Evolutionary conservation across 2,888 invertebrate genomes (phyloP), one percentile per base, ranked within the genome.

Genomic region (Drosophila anceps): DNA sequence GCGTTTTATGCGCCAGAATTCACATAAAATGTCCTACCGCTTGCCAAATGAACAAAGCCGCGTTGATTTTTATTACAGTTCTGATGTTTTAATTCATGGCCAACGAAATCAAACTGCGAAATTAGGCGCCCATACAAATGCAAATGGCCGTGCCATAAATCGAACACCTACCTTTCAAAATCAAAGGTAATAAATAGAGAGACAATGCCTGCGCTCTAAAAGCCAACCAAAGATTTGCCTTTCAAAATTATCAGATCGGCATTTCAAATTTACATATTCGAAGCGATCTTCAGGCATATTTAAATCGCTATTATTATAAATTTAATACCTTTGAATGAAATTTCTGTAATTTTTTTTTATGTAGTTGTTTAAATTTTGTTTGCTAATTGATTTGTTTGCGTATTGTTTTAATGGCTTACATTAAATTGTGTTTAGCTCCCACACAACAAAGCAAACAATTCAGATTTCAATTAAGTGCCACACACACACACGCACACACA

Each of bases 391-490:
- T 61, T 76, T 64, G 53, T 46, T 46, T 24, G 48, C 59, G 24
- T 24, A 46, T 69, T 33, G 4, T 65, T 62, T 9, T 24, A 69
- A 74, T 74, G 55, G 58, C 48, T 63, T 51, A 43, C 70, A 76
- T 67, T 46, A 41, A 61, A 65, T 65, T 35, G 31, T 31, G 43
- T 73, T 62, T 39, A 50, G n/a, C 31, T 33, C 35, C 58, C 69
- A 13, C 58, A 60, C 37, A 72, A 50, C 31, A 43, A 55, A 51
- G 37, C 70, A 64, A 60, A 59, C 80, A 76, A 80, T 82, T 82
- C 71, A 87, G 82, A 72, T 66, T 89, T 84, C 90, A 84, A 84
- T 89, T 86, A 87, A 69, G 57, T 27, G 67, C 76, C 69, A 43
- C 69, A 65, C 44, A 63, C 54, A 39, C 35, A 37, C 24, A 15